Percentiles rank a stretch among this genome's conserved stretches.
Evolutionary conservation across 2,888 invertebrate species (phyloP).

Genomic region (Endotricha flammealis): DNA sequence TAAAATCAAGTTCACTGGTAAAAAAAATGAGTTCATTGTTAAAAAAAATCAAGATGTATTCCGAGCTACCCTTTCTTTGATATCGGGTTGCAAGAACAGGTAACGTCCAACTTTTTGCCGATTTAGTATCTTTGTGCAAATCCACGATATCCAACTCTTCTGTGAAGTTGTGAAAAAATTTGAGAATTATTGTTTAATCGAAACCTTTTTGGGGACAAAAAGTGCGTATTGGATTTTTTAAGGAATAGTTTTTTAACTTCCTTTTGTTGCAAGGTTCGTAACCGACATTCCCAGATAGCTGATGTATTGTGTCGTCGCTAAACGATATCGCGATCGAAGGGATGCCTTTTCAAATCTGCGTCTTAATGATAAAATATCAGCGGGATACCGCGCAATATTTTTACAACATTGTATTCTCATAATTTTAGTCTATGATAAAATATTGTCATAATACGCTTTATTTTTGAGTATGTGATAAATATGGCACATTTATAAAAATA

Average conservation of each 20-base stretch:
- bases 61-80: conserved; percentile 71
- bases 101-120: conserved; percentile 66
- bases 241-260: conserved; percentile 62
- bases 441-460: too few species aligned
- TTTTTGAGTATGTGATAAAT: too few species aligned
- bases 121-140: conserved; percentile 60
- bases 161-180: conserved; percentile 52
- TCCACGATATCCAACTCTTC: conserved; percentile 71
- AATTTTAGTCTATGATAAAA: too few species aligned
- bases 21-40: conserved; percentile 36
- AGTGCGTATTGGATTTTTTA: conserved; percentile 53
- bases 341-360: conserved; percentile 52
- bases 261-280: conserved; percentile 64
- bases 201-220: conserved; percentile 61
- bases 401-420: conserved; percentile 62
- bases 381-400: conserved; percentile 65
- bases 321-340: conserved; percentile 56
- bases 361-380: conserved; percentile 72
- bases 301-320: conserved; percentile 59
- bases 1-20: conserved; percentile 43
- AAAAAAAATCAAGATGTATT: conserved; percentile 54
- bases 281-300: conserved; percentile 75
- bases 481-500: too few species aligned
- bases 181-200: conserved; percentile 63
- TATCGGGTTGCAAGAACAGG: conserved; percentile 75